Evolutionary conservation across 2,797 vertebrate species (phyloP), one percentile per base, ranked within the genome.

Genomic region (Leuciscus waleckii): DNA sequence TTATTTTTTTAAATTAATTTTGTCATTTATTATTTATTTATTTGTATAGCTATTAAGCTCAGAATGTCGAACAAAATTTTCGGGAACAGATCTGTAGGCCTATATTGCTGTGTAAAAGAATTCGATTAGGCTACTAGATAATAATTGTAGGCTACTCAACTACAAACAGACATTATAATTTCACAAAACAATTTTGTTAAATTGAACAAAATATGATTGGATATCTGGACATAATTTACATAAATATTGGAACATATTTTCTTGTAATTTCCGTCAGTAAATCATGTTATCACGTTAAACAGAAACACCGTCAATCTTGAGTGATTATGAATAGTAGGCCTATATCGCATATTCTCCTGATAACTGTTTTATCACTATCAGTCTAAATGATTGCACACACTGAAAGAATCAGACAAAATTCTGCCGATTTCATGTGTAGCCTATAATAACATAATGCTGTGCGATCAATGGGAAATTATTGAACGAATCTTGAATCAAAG

Each of bases 311-410:
- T n/a, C 32, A 3, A 21, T 78, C 37, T 67, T 67, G 43, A 51
- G 43, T 67, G 61, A 67, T 80, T 51, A 51, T 80, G 61, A 80
- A 80, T 80, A 46, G 19, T 11, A 32, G 0, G 32, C 3, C 32
- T 32, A 80, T 51, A 80, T 51, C 4, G 23, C 43, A 75, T 54
- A 80, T 68, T 80, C 43, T 49, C 7, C 29, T 49, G 61, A 80
- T 68, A 68, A 67, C 63, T 21, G 56, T 9, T 17, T 67, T 67
- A 49, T 80, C 19, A 63, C 29, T 63, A 63, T 58, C n/a, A 79
- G 16, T 35, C 41, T 35, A 16, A 21, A 79, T 79, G 19, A 67
- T 67, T 46, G 29, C 56, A 65, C n/a, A 46, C 1, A 49, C 13
- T 71, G 41, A n/a, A 73, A 17, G 11, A 46, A 2, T 43, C 5